Evolutionary conservation across 1,140 invertebrate genomes (phyloP).

Genomic region (Ptiloglossa arizonensis): DNA sequence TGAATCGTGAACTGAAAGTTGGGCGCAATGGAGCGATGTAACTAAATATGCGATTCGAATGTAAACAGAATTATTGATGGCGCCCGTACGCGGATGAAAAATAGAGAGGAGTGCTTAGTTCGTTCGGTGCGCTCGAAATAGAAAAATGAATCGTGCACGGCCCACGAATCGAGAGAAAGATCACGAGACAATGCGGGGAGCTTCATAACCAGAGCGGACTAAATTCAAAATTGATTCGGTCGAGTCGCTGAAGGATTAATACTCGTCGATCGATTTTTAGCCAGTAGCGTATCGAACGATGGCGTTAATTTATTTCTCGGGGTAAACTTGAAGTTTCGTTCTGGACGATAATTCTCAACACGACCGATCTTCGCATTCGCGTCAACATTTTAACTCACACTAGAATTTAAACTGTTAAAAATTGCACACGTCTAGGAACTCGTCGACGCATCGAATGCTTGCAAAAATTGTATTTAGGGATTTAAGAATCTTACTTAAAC

Average conservation of each 20-base stretch:
- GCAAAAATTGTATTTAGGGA: too few species aligned
- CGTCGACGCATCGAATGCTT: too few species aligned
- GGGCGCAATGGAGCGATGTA: too few species aligned
- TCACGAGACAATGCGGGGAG: background rate
- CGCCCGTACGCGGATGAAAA: background rate
- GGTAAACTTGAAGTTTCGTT: too few species aligned
- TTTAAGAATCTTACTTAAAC: too few species aligned
- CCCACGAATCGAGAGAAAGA: background rate
- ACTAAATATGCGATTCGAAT: background rate
- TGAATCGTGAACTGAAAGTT: too few species aligned
- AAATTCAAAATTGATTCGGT: conserved; percentile 2
- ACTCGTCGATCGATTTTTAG: background rate
- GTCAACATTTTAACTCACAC: too few species aligned
- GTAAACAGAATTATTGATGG: background rate
- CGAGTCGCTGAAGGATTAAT: background rate
- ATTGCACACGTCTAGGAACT: too few species aligned
- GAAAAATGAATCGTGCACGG: background rate
- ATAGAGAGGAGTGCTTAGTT: background rate
- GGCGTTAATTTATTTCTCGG: background rate
- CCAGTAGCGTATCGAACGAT: background rate
- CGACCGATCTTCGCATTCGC: too few species aligned
- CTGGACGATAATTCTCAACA: too few species aligned
- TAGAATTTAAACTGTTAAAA: too few species aligned
- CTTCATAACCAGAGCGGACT: background rate
- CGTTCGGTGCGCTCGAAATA: background rate